phyloP scores from a whole-genome alignment of 2,888 invertebrate genomes.

The Deilephila elpenor region DNA sequence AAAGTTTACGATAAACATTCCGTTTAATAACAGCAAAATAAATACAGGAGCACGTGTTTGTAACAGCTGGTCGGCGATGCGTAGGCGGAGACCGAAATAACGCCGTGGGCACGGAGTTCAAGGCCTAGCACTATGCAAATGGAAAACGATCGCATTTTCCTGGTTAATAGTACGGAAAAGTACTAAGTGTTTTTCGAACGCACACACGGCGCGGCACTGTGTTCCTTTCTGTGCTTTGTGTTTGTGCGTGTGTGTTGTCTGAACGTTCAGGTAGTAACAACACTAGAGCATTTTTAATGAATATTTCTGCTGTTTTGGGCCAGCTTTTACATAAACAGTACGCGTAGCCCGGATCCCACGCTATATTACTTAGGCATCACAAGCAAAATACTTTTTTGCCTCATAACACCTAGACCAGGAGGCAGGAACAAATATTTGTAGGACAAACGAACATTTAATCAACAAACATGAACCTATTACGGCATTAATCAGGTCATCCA shows the following conservation, averaged over 20 bases:
- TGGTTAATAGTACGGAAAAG: slow-evolving; percentile 1
- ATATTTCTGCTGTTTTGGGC: too few species aligned
- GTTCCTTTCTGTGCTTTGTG: not conserved
- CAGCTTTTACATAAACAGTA: too few species aligned
- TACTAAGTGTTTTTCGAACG: slow-evolving; percentile 6
- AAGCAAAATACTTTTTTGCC: too few species aligned
- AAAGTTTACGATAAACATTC: slow-evolving; percentile 9
- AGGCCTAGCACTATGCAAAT: slow-evolving; percentile 34
- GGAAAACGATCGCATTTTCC: slow-evolving; percentile 20
- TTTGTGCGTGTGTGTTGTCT: not conserved
- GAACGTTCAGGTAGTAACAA: too few species aligned
- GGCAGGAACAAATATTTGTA: too few species aligned
- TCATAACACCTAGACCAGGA: too few species aligned
- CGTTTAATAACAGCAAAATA: slow-evolving; percentile 16
- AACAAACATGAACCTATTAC: too few species aligned
- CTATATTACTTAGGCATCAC: too few species aligned
- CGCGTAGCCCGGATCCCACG: too few species aligned
- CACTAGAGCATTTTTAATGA: too few species aligned
- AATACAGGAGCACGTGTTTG: slow-evolving; percentile 21
- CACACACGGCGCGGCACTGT: not conserved
- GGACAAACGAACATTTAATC: too few species aligned
- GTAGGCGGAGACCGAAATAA: slow-evolving; percentile 46
- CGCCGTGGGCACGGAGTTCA: slow-evolving; percentile 43
- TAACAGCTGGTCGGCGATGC: slow-evolving; percentile 41
- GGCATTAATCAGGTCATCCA: too few species aligned